Evolutionary conservation across 2,797 vertebrate species (phyloP).

Genomic region (Chloroceryle amazona): DNA sequence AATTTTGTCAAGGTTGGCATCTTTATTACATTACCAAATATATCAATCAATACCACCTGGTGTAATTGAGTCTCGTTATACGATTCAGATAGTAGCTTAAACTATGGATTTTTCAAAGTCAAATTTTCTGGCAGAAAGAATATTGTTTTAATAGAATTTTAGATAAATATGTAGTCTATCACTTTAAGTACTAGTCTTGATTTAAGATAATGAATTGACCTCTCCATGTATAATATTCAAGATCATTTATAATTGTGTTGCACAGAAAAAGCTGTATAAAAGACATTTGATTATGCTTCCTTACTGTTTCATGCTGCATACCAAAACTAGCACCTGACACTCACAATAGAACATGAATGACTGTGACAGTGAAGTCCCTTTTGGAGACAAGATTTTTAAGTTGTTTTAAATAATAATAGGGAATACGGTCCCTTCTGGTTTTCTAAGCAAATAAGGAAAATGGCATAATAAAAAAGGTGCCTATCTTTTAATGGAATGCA

Average conservation of each 20-base stretch:
- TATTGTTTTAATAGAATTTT: conserved; percentile 62
- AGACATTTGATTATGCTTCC: conserved; percentile 15
- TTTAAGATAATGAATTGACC: conserved; percentile 53
- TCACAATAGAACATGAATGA: conserved; percentile 8
- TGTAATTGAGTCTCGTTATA: conserved; percentile 59
- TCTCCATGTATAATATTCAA: conserved; percentile 26
- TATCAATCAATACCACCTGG: conserved; percentile 63
- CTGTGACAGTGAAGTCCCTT: not conserved
- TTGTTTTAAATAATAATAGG: conserved; percentile 27
- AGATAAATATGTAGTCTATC: conserved; percentile 20
- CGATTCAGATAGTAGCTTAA: conserved; percentile 58
- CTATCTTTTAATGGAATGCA: conserved; percentile 7
- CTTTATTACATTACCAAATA: conserved; percentile 74
- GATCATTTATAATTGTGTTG: conserved; percentile 40
- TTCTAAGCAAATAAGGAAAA: conserved; percentile 38
- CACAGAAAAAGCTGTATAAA: not conserved
- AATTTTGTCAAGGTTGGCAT: conserved; percentile 70
- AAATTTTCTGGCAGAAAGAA: conserved; percentile 55
- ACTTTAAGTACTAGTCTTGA: not conserved
- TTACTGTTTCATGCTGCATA: conserved; percentile 24
- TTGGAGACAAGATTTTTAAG: not conserved
- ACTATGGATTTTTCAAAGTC: conserved; percentile 59
- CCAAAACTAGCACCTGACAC: conserved; percentile 31
- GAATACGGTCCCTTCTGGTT: not conserved
- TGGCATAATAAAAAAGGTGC: not conserved